phyloP scores from a whole-genome alignment of 37 sponge, comb jelly and placozoan species.

The Mnemiopsis leidyi region DNA sequence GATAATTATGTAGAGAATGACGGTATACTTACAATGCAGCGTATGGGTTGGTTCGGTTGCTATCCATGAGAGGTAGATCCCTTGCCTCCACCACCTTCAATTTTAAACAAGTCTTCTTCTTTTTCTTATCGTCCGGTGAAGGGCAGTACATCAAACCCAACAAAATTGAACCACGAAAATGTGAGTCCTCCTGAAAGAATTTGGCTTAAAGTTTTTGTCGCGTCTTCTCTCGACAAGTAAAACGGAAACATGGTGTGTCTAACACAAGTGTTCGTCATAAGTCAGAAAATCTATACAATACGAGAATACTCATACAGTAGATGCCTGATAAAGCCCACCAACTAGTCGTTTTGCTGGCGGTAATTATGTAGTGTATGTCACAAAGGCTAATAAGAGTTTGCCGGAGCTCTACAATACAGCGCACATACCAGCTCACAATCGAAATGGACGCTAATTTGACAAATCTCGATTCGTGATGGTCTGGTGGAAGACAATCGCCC shows the following conservation, averaged over 20 bases:
- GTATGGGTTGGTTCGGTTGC: constrained; percentile 27
- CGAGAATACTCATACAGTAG: not conserved
- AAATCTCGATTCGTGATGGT: not conserved
- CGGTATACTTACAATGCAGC: constrained; percentile 32
- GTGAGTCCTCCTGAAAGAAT: constrained; percentile 47
- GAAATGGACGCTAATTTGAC: not conserved
- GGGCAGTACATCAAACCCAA: constrained; percentile 52
- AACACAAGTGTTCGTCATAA: not conserved
- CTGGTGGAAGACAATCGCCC: not conserved
- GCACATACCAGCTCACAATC: not conserved
- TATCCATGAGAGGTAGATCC: constrained; percentile 46
- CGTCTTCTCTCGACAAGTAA: too few relatives aligned
- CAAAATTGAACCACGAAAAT: constrained; percentile 58
- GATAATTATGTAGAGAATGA: not conserved
- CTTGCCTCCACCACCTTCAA: constrained; percentile 36
- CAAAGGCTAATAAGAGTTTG: too few relatives aligned
- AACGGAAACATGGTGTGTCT: too few relatives aligned
- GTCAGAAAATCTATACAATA: not conserved
- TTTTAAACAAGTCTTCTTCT: constrained; percentile 28
- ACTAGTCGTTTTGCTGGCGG: not conserved
- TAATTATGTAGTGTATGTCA: not conserved
- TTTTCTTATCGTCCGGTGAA: constrained; percentile 36
- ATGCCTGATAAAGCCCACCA: too few relatives aligned
- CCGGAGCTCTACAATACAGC: too few relatives aligned
- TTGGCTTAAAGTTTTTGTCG: not conserved